Conservation (phyloP, 2,888 invertebrate genomes). For the Chloroclystis v-ata region DNA sequence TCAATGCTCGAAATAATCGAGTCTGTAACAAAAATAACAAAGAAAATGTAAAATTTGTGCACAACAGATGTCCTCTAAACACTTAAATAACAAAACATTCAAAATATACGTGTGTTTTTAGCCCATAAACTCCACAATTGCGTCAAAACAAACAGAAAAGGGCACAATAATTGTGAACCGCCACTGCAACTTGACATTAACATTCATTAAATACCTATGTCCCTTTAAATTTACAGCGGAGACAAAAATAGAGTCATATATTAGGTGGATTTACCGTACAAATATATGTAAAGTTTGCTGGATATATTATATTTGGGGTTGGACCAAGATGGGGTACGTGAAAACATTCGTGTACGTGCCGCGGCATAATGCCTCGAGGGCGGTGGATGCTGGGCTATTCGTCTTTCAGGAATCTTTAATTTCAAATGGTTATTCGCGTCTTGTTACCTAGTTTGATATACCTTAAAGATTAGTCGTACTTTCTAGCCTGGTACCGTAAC, state of each 20-base stretch:
- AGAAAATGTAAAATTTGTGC: too few relatives aligned
- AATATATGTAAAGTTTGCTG: conserved; percentile 78
- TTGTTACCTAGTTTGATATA: too few relatives aligned
- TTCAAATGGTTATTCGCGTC: conserved; percentile 73
- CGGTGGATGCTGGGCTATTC: conserved; percentile 70
- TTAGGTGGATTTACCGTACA: conserved; percentile 77
- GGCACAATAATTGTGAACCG: conserved; percentile 55
- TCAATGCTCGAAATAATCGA: too few relatives aligned
- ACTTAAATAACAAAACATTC: too few relatives aligned
- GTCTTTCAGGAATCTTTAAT: conserved; percentile 77
- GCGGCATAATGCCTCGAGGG: conserved; percentile 74
- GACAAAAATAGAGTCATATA: conserved; percentile 77
- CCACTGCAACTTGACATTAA: conserved; percentile 65
- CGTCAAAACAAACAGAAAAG: conserved; percentile 35
- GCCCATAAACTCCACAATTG: conserved; percentile 30
- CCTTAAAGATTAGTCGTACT: too few relatives aligned
- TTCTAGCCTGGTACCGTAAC: too few relatives aligned
- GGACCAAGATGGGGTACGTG: conserved; percentile 72
- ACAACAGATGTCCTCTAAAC: too few relatives aligned
- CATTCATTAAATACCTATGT: conserved; percentile 72
- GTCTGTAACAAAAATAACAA: too few relatives aligned
- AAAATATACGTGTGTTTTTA: conserved; percentile 25
- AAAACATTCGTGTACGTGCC: conserved; percentile 75
- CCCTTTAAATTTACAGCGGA: conserved; percentile 68
- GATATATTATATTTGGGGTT: conserved; percentile 77